Percentiles rank a stretch among this genome's conserved stretches.
phyloP scores from a whole-genome alignment of 2,888 invertebrate species.

The Spicauda simplicius region DNA sequence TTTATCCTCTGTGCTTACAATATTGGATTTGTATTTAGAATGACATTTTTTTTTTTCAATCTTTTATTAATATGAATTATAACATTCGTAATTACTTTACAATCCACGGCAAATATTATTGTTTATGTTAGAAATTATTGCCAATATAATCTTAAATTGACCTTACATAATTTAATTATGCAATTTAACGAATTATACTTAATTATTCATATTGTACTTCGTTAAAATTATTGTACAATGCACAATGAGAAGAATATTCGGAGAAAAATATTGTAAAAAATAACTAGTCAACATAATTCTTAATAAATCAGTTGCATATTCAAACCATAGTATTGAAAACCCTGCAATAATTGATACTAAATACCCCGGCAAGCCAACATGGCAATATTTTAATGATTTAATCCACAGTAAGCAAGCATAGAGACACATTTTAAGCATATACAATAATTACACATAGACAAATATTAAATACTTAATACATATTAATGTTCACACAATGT shows the following conservation, averaged over 20 bases:
- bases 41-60: too few species aligned
- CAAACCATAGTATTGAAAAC: not conserved
- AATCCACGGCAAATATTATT: too few species aligned
- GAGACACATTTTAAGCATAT: not conserved
- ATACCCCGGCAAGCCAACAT: conserved; percentile 22
- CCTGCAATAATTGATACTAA: conserved; percentile 4
- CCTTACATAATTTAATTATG: too few species aligned
- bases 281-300: not conserved
- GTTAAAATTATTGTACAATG: too few species aligned
- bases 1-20: not conserved
- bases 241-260: too few species aligned
- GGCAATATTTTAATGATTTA: conserved; percentile 3
- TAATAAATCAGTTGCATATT: not conserved
- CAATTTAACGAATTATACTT: too few species aligned
- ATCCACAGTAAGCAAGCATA: conserved; percentile 24
- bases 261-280: too few species aligned
- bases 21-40: not conserved
- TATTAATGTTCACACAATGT: not conserved
- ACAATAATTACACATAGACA: not conserved
- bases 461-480: not conserved
- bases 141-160: too few species aligned
- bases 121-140: too few species aligned
- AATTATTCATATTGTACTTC: too few species aligned
- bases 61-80: too few species aligned
- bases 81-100: too few species aligned